A percentile compares a stretch with the other conserved stretches of the same genome.
Evolutionary conservation across 2,888 invertebrate genomes (phyloP).

Genomic region (Erebia palarica): DNA sequence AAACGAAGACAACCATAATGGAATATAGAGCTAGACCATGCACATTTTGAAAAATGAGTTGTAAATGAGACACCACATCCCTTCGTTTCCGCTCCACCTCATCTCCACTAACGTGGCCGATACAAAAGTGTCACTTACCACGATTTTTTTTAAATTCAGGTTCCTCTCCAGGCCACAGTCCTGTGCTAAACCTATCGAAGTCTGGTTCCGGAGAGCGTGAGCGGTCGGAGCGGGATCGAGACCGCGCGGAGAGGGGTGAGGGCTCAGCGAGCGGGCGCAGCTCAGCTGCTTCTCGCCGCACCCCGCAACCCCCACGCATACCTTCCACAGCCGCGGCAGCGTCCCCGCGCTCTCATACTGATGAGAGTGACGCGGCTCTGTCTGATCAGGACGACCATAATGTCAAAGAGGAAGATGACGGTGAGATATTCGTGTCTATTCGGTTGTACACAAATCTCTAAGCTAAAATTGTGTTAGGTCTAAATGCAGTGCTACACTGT

Average conservation of each 20-base stretch:
- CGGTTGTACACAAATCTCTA: background rate
- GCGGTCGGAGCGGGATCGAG: slow-evolving; percentile 82
- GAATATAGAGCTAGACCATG: too few species aligned
- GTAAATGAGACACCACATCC: too few species aligned
- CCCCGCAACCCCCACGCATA: slow-evolving; percentile 80
- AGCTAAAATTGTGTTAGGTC: background rate
- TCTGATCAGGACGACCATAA: slow-evolving; percentile 94
- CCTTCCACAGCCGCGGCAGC: slow-evolving; percentile 83
- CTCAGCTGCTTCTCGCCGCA: slow-evolving; percentile 84
- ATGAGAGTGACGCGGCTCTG: slow-evolving; percentile 91
- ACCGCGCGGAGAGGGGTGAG: slow-evolving; percentile 77
- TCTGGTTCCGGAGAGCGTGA: slow-evolving; percentile 91
- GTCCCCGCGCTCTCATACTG: slow-evolving; percentile 88
- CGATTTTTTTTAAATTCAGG: slow-evolving; percentile 71
- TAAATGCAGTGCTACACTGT: background rate
- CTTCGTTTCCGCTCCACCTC: too few species aligned
- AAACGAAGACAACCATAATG: too few species aligned
- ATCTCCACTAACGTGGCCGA: too few species aligned
- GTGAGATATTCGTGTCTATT: slow-evolving; percentile 61
- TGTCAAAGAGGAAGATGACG: slow-evolving; percentile 91
- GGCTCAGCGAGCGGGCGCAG: slow-evolving; percentile 79
- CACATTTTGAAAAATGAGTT: too few species aligned
- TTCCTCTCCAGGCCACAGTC: slow-evolving; percentile 95
- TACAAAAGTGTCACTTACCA: background rate
- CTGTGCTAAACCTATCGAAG: slow-evolving; percentile 95